Evolutionary conservation across 2,113 vertebrate genomes (phyloP), one percentile per base, ranked within the genome.

Genomic region (Poeciliopsis retropinna): DNA sequence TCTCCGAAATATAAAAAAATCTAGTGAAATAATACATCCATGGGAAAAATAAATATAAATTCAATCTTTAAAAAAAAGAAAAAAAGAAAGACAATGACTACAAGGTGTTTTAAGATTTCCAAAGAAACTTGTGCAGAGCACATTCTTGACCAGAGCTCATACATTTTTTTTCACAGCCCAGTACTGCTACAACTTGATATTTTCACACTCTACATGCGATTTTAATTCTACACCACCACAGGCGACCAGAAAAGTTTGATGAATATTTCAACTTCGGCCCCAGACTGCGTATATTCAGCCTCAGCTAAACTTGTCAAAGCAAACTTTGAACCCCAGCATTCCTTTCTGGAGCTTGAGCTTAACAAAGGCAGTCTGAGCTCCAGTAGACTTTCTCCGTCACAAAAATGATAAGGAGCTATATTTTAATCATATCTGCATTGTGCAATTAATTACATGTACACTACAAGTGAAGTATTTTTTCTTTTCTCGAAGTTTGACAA

Each of bases 281-380:
- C 8, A 39, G 11, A 63, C 19, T 70, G 25, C 22, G 41, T 32
- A 63, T 69, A 72, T 72, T 22, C 30, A 73, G 44, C 19, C 44
- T 72, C 34, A n/a, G 27, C 15, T 34, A 13, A 65, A 17, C 30
- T 37, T 15, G 64, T 78, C 29, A 67, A 71, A 72, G n/a, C 70
- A 73, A 79, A 74, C 27, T 31, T n/a, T 63, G 41, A 70, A 63
- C 30, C 54, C 14, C 63, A n/a, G 57, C 13, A 75, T 67, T 79
- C 47, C 19, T 30, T 71, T 22, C 34, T 13, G 14, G 32, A 68
- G 30, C 15, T 2, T 10, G 41, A 57, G 44, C 28, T 66, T 47
- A 28, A 67, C 19, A 31, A n/a, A 60, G 8, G 79, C 32, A 47
- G 39, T 44, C 47, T 11, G 9, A 61, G 63, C 25, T 15, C n/a